These are phyloP conservation scores for Crepidodera aurea DNA, from an alignment of 2,888 invertebrate genomes.

Conservation along the genomic window DNA sequence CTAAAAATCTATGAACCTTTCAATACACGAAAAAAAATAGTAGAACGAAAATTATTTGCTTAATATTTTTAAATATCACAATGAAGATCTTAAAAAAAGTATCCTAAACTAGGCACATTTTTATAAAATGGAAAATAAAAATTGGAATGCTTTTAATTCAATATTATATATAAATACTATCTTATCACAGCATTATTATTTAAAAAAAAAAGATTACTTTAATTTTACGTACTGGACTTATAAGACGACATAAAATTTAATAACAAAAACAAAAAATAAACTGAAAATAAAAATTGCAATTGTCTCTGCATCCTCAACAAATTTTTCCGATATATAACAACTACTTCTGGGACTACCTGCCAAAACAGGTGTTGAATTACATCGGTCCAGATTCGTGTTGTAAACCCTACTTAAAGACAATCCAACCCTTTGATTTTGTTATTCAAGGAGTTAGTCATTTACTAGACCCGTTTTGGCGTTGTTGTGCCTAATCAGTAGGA, in stretches of 20 bases:
- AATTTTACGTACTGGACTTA: neutral
- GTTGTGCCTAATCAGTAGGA: too few relatives aligned
- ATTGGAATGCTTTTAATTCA: slow-evolving; percentile 27
- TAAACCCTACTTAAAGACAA: too few relatives aligned
- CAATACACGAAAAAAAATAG: neutral
- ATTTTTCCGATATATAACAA: neutral
- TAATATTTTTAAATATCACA: slow-evolving; percentile 25
- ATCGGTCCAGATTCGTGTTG: too few relatives aligned
- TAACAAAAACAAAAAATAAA: neutral
- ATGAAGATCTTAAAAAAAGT: slow-evolving; percentile 18
- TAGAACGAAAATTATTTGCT: neutral
- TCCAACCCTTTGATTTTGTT: too few relatives aligned
- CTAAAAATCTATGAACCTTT: neutral
- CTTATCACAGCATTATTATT: slow-evolving; percentile 38
- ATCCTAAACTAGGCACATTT: slow-evolving; percentile 23
- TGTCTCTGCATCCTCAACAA: too few relatives aligned
- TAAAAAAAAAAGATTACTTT: neutral
- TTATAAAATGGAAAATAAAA: slow-evolving; percentile 9
- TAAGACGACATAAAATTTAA: neutral
- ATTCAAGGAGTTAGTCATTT: too few relatives aligned
- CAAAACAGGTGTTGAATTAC: too few relatives aligned
- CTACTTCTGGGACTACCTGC: neutral
- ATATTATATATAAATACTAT: slow-evolving; percentile 33
- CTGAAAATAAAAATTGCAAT: neutral
- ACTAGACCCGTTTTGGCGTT: too few relatives aligned